Percentiles rank a stretch among this genome's conserved stretches.
These are phyloP conservation scores for Hafferia zeledoni DNA, from an alignment of 2,797 vertebrate genomes.

Conservation along the genomic window DNA sequence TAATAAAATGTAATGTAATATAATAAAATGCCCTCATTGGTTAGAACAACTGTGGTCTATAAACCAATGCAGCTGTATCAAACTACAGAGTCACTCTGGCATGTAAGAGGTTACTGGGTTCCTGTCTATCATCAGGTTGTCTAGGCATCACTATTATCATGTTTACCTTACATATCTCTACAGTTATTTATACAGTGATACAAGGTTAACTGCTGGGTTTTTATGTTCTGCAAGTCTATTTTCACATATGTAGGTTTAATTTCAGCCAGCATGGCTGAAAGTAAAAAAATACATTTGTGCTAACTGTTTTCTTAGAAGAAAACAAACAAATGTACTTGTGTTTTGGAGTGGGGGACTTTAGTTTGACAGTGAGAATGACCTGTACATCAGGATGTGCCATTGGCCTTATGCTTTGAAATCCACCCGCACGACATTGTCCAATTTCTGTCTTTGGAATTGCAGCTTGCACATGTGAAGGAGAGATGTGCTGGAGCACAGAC, in stretches of 20 bases:
- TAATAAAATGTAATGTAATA: not conserved
- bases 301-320: not conserved
- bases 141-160: not conserved
- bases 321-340: not conserved
- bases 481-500: not conserved
- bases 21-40: not conserved
- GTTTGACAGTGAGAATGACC: not conserved
- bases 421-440: not conserved
- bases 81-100: not conserved
- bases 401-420: not conserved
- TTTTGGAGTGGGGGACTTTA: not conserved
- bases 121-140: not conserved
- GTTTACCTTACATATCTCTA: not conserved
- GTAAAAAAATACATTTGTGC: not conserved
- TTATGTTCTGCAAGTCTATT: not conserved
- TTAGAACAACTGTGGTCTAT: not conserved
- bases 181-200: not conserved
- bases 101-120: constrained; percentile 15
- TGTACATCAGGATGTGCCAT: not conserved
- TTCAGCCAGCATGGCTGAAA: not conserved
- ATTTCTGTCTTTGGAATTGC: not conserved
- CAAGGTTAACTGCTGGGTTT: not conserved
- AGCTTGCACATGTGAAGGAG: not conserved
- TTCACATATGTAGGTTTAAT: not conserved
- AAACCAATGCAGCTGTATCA: not conserved